These are phyloP conservation scores for Holothuria leucospilota DNA, from an alignment of 53 echinoderm and acorn worm species.

Conservation along the genomic window DNA sequence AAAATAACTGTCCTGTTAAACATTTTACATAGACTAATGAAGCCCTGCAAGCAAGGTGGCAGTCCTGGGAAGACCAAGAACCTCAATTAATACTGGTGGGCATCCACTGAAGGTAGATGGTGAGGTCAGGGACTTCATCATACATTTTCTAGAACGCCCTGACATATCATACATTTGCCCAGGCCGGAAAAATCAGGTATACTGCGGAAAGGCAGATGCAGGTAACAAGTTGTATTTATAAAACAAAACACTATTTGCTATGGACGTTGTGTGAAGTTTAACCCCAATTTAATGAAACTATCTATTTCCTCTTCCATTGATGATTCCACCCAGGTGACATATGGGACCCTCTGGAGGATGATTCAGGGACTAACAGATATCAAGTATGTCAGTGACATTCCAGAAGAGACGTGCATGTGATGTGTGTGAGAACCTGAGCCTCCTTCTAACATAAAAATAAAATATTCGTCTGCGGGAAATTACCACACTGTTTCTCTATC, in stretches of 20 bases:
- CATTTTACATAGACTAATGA: background rate
- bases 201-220: background rate
- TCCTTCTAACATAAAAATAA: too few relatives aligned
- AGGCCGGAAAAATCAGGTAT: conserved; percentile 12
- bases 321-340: too few relatives aligned
- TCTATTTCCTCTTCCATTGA: too few relatives aligned
- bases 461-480: too few relatives aligned
- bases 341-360: too few relatives aligned
- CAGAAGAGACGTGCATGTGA: too few relatives aligned
- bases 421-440: too few relatives aligned
- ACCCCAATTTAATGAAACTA: background rate
- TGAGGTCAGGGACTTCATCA: background rate
- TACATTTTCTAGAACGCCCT: background rate
- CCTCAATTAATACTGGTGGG: background rate
- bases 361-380: too few relatives aligned
- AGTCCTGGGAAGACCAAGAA: background rate
- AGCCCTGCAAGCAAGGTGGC: too few relatives aligned
- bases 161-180: conserved; percentile 20
- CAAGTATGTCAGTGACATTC: too few relatives aligned
- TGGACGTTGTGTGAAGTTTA: conserved; percentile 7
- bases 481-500: too few relatives aligned
- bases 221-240: background rate
- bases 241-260: conserved; percentile 7
- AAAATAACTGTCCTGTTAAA: too few relatives aligned
- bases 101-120: background rate